Conservation (phyloP, 2,113 vertebrate species). For the Chlorodrepanis virens region DNA sequence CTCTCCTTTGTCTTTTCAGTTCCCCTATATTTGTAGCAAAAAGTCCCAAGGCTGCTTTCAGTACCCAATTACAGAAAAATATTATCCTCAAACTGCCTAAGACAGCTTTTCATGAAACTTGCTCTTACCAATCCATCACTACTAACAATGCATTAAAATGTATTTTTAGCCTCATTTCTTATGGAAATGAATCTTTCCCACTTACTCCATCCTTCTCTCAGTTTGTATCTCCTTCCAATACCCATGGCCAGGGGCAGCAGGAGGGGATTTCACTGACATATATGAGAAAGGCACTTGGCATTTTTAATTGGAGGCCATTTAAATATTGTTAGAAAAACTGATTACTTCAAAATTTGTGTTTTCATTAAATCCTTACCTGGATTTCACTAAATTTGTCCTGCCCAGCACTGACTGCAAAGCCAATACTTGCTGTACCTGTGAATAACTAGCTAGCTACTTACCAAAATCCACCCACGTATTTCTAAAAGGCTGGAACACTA, state of each 20-base stretch:
- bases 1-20: neutral
- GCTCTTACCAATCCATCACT: neutral
- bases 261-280: neutral
- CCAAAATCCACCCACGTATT: accelerated
- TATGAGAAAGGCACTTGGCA: neutral
- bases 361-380: neutral
- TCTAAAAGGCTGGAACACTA: neutral
- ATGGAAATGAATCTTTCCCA: slow-evolving; percentile 1
- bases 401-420: neutral
- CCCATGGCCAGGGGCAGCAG: accelerated
- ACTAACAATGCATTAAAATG: neutral
- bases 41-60: neutral
- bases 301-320: neutral
- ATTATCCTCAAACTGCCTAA: neutral
- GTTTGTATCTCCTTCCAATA: neutral
- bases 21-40: neutral
- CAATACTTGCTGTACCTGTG: neutral
- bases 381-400: neutral
- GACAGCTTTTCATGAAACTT: slow-evolving; percentile 23
- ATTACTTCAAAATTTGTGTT: neutral
- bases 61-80: neutral
- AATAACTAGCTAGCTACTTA: neutral
- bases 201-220: neutral
- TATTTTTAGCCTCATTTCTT: slow-evolving; percentile 37
- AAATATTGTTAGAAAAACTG: neutral